Evolutionary conservation across 2,797 vertebrate species (phyloP), one percentile per base, ranked within the genome.

Genomic region (Xiphorhynchus erythropygius): DNA sequence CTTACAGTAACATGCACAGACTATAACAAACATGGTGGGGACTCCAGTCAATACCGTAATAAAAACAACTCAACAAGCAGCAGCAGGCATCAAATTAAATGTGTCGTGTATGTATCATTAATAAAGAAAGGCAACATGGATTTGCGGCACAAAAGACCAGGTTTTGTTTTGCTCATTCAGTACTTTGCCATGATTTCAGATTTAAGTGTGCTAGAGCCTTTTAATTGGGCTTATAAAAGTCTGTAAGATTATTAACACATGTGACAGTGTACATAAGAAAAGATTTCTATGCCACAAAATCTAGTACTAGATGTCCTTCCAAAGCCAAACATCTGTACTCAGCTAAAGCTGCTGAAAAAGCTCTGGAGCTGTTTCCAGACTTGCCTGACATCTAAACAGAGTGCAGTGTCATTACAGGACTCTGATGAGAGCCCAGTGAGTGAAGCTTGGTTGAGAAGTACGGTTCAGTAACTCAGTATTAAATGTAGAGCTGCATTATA

Each of bases 341-440:
- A 42, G 94, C 30, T 74, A 69, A 93, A 90, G 81, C 53, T 80
- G 53, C 81, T 87, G 84, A 46, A 89, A 95, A 77, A 82, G 32
- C 87, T 85, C 64, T 87, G 87, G 82, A 89, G 79, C 83, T 78
- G 91, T 89, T 89, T 93, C 69, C 88, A 94, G 44, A 13, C 47
- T 63, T 73, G 18, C 75, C 11, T 91, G 63, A 75, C 49, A 69
- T 80, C 84, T 76, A 89, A 95, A 93, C 71, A 77, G 53, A 94
- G 87, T 52, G 82, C n/a, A 62, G 30, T 37, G 32, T 87, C 68
- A 93, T 46, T 59, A 83, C 63, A 90, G 86, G 63, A 64, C 78
- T 93, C 70, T 62, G 92, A 89, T 68, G 75, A 89, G 89, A 89
- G 12, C 78, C 30, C 90, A 68, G 65, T 11, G 62, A 90, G 76